A percentile compares a stretch with the other conserved stretches of the same genome.
These are phyloP conservation scores for Silurus lanzhouensis DNA, from an alignment of 2,797 vertebrate species.

Conservation along the genomic window DNA sequence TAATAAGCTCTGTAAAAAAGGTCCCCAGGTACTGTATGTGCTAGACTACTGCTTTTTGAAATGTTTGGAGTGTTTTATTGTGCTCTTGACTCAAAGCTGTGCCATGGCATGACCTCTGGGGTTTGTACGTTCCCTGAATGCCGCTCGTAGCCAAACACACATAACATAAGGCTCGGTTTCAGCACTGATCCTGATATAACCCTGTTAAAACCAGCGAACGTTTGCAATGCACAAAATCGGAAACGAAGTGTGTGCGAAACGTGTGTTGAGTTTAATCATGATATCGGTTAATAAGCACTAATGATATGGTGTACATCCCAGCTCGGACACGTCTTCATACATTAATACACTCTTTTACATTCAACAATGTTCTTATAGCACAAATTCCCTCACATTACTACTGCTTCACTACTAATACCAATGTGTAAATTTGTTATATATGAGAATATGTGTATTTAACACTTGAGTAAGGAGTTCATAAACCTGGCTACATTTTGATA, in stretches of 20 bases:
- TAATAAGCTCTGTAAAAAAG: too few relatives aligned
- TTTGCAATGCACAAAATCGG: not conserved
- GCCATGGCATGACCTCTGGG: not conserved
- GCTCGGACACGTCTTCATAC: too few relatives aligned
- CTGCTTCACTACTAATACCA: too few relatives aligned
- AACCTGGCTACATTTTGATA: too few relatives aligned
- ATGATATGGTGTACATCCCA: too few relatives aligned
- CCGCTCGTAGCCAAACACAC: not conserved
- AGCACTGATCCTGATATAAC: conserved; percentile 24
- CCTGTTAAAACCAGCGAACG: conserved; percentile 8
- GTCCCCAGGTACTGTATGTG: not conserved
- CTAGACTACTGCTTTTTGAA: not conserved
- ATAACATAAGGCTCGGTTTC: conserved; percentile 1
- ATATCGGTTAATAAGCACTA: too few relatives aligned
- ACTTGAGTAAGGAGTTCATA: too few relatives aligned
- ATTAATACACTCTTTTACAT: too few relatives aligned
- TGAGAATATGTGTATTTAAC: too few relatives aligned
- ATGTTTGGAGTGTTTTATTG: not conserved
- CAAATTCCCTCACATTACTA: too few relatives aligned
- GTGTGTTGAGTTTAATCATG: not conserved
- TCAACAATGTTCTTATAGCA: too few relatives aligned
- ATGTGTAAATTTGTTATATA: too few relatives aligned
- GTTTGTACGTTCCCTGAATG: conserved; percentile 21
- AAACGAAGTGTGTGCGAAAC: not conserved
- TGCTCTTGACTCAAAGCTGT: not conserved